Evolutionary conservation across 2,113 vertebrate species (phyloP), one percentile per base, ranked within the genome.

Genomic region (Pseudorectes ferrugineus): DNA sequence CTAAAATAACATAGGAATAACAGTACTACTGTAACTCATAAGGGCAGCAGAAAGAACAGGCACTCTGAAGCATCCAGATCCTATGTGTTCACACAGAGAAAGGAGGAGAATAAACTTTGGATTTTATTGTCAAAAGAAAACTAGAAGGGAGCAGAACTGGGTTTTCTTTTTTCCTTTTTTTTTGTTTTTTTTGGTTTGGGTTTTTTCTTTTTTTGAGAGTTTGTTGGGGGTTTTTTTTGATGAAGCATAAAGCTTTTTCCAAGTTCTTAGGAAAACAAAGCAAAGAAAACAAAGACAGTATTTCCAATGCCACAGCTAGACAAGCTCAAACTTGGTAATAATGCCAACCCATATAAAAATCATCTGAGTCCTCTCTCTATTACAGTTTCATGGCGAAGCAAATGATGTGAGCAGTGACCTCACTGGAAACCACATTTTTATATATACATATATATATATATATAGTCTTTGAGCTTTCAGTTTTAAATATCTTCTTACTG

Each of bases 81-180:
- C 11, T 45, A 14, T n/a, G 6, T n/a, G 10, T 49, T 21, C 29
- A 49, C 4, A 22, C 0, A 71, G 11, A 25, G 23, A 89, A 73
- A 63, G 20, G 2, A 82, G 2, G n/a, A 55, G 9, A 83, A 66
- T 40, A 71, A 43, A 38, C 35, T 45, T 81, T 46, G 16, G 7
- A 9, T 13, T 70, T 25, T 70, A 8, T 21, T n/a, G 12, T 51
- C n/a, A n/a, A 8, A 65, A 70, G 67, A 72, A 66, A 81, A 16
- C 0, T 36, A 35, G 26, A 73, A 29, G 24, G 4, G 8, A 57
- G 3, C 3, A 61, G 12, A 84, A 66, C 2, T n/a, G 8, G 4
- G 23, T 11, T n/a, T 19, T 38, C 36, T 70, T 38, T 4, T 40
- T 23, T 7, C 0, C 14, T 36, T 54, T 19, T 35, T 25, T 40